Conservation (phyloP, 2,888 invertebrate species). For the Scelioninae gen. 1 region DNA sequence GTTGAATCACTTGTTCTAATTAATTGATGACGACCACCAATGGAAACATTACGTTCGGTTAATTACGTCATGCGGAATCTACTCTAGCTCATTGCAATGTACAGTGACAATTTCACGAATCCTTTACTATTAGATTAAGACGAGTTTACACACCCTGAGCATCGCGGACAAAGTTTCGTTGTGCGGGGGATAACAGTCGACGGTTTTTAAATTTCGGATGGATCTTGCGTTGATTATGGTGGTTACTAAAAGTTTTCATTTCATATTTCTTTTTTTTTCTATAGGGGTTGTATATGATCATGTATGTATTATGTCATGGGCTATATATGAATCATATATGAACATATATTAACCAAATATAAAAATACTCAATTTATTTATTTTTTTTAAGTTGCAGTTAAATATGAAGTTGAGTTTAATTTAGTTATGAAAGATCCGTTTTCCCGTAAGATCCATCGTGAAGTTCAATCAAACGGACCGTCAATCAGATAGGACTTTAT, state of each 20-base stretch:
- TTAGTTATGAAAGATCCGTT: too few species aligned
- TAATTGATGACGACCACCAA: too few species aligned
- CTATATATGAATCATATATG: slow-evolving; percentile 5
- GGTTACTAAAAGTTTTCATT: not conserved
- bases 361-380: not conserved
- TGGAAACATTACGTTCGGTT: not conserved
- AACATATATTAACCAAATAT: not conserved
- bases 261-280: not conserved
- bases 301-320: not conserved
- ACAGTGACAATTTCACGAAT: slow-evolving; percentile 20
- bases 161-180: slow-evolving; percentile 31
- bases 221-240: not conserved
- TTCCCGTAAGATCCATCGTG: not conserved
- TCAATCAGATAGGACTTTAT: not conserved
- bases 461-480: not conserved
- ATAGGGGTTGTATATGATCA: not conserved
- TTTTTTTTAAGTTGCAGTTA: not conserved
- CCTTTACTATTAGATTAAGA: slow-evolving; percentile 43
- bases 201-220: not conserved
- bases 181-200: not conserved
- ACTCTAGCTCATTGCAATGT: slow-evolving; percentile 35
- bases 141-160: slow-evolving; percentile 29
- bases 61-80: not conserved
- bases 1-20: too few species aligned
- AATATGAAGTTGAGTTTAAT: too few species aligned